A percentile compares a stretch with the other conserved stretches of the same genome.
Conservation (phyloP, 2,113 vertebrate genomes). For the Serinus canaria region DNA sequence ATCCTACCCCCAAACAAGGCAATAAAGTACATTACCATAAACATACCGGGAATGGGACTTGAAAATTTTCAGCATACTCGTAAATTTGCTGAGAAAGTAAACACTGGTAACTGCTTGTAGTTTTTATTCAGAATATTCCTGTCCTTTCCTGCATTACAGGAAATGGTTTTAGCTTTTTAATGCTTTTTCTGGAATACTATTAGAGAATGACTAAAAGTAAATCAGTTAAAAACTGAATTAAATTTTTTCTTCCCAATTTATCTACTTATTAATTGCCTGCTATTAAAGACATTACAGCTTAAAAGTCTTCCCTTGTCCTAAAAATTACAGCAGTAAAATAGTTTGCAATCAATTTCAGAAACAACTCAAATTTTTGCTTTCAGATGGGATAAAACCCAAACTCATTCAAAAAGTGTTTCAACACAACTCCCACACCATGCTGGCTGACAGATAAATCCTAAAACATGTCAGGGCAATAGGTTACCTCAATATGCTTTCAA, state of each 20-base stretch:
- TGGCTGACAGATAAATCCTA: constrained; percentile 8
- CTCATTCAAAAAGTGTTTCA: constrained; percentile 1
- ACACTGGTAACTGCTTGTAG: neutral
- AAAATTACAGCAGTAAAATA: constrained; percentile 14
- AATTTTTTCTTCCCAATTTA: neutral
- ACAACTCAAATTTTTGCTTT: neutral
- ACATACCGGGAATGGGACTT: neutral
- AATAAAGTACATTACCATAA: neutral
- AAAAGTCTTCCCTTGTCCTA: neutral
- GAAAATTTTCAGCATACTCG: neutral
- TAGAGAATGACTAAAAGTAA: neutral
- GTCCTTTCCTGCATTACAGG: neutral
- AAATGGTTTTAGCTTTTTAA: constrained; percentile 10
- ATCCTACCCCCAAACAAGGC: neutral
- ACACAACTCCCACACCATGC: neutral
- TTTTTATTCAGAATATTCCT: neutral
- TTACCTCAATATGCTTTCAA: neutral
- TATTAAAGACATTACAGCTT: neutral
- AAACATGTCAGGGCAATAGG: neutral
- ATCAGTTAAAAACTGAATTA: neutral
- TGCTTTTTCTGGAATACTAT: neutral
- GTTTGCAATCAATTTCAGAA: constrained; percentile 29
- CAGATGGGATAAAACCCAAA: constrained; percentile 2
- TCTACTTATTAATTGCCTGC: constrained; percentile 29
- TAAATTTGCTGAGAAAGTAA: neutral